A percentile compares a stretch with the other conserved stretches of the same genome.
Evolutionary conservation across 2,113 vertebrate species (phyloP).

Genomic region (Aythya baeri): DNA sequence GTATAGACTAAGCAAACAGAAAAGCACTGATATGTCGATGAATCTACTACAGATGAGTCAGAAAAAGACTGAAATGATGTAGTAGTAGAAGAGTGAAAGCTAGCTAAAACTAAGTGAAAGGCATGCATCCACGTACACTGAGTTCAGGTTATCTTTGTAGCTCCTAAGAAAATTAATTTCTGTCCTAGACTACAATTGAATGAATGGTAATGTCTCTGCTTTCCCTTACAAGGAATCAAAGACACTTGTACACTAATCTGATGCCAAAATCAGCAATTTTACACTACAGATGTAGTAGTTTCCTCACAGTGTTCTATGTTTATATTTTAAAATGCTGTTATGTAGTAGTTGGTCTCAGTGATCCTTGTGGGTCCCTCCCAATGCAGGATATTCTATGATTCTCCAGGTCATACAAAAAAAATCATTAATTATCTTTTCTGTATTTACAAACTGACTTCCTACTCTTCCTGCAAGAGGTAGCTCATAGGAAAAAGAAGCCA

Average conservation of each 20-base stretch:
- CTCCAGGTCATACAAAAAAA: neutral
- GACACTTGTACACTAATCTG: neutral
- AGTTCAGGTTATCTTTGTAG: neutral
- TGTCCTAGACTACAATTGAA: neutral
- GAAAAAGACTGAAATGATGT: neutral
- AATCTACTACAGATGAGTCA: neutral
- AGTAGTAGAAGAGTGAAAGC: neutral
- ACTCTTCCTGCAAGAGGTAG: neutral
- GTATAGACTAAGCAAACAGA: neutral
- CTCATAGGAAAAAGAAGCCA: neutral
- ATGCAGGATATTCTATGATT: neutral
- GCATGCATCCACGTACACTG: no score
- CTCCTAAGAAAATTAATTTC: neutral
- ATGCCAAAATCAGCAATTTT: neutral
- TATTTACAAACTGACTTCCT: neutral
- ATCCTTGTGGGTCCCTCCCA: neutral
- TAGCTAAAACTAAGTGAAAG: neutral
- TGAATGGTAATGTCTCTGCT: neutral
- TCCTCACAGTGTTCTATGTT: neutral
- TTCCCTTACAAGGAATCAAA: neutral
- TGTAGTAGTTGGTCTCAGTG: neutral
- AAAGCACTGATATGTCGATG: accelerated
- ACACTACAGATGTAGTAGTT: neutral
- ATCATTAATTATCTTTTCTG: neutral
- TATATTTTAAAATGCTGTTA: neutral